Base-by-base conservation (phyloP, 1,140 invertebrate genomes). In the Pollicipes pollicipes region DNA sequence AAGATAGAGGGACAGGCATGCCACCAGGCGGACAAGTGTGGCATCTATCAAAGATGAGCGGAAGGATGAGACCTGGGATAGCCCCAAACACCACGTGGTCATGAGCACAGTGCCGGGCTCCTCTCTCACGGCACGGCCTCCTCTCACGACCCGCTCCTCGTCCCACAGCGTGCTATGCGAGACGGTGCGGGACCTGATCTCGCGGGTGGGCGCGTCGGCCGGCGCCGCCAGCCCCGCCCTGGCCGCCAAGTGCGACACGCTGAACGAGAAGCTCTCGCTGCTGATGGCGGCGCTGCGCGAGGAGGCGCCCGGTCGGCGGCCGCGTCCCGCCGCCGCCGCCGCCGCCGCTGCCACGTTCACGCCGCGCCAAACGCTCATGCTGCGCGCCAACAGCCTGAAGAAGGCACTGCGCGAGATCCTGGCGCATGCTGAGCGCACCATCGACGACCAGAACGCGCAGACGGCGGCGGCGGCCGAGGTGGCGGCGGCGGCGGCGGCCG, bases 391-490 rank as follows among this genome's bases (percentile, higher is more conserved):
- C 78, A 95, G 92, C 81, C 84, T 96, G 72, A 94, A 95, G 76
- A 87, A 89, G 75, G 92, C 91, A 68, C 85, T 95, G 35, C 83
- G 89, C 74, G 88, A 86, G 79, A 85, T 94, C 30, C 87, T 92
- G 31, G 89, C 92, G 76, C 88, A 91, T 76, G 88, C 88, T 0
- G 90, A 92, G 75, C 81, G 84, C 79, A 82, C 81, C 70, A 81
- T 83, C 68, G 86, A 84, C 73, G 86, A 84, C 76, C 85, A 82
- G 71, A 78, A 73, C 24, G 67, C 75, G 28, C 3, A 3, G 45
- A 24, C 45, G 3, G 64, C 3, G n/a, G 64, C n/a, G 24, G 63
- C 21, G 6, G 24, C 63, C 8, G 64, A 21, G 27, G 64, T n/a
- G 3, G n/a, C 17, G 24, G 64, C 2, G 6, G 45, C 45, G 21